These are phyloP conservation scores for Cephonodes hylas DNA, from an alignment of 2,888 invertebrate genomes.

Conservation along the genomic window DNA sequence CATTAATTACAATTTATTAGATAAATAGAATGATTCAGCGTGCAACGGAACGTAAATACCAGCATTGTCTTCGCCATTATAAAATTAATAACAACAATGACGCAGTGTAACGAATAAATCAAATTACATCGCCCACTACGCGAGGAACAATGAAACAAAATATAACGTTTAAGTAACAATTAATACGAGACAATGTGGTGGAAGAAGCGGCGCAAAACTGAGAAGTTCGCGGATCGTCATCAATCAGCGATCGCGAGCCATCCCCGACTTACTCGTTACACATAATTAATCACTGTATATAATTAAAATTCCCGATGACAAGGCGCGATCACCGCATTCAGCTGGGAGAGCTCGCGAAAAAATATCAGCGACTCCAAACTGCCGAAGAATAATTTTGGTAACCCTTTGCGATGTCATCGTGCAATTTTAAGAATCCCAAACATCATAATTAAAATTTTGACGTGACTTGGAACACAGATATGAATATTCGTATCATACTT, in stretches of 20 bases:
- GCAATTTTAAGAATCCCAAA: not conserved
- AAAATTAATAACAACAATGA: constrained; percentile 74
- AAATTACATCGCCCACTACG: constrained; percentile 66
- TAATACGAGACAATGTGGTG: constrained; percentile 67
- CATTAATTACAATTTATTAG: constrained; percentile 34
- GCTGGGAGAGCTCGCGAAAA: constrained; percentile 34
- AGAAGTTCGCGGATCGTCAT: constrained; percentile 62
- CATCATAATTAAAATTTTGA: not conserved
- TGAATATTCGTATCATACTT: no score
- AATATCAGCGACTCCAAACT: constrained; percentile 35
- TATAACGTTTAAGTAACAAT: constrained; percentile 73
- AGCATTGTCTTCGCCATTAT: constrained; percentile 59
- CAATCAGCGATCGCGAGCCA: constrained; percentile 68
- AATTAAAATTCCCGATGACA: constrained; percentile 79
- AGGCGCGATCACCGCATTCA: constrained; percentile 61
- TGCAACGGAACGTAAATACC: constrained; percentile 40
- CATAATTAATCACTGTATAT: constrained; percentile 78
- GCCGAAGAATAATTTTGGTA: constrained; percentile 39
- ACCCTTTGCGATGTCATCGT: constrained; percentile 35
- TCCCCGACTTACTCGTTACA: constrained; percentile 64
- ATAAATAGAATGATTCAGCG: constrained; percentile 54
- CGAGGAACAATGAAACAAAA: constrained; percentile 67
- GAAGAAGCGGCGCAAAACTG: constrained; percentile 55
- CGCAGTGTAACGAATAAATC: constrained; percentile 66
- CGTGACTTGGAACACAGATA: not conserved